phyloP scores from a whole-genome alignment of 2,888 invertebrate species.

The Netelia fuscicornis region DNA sequence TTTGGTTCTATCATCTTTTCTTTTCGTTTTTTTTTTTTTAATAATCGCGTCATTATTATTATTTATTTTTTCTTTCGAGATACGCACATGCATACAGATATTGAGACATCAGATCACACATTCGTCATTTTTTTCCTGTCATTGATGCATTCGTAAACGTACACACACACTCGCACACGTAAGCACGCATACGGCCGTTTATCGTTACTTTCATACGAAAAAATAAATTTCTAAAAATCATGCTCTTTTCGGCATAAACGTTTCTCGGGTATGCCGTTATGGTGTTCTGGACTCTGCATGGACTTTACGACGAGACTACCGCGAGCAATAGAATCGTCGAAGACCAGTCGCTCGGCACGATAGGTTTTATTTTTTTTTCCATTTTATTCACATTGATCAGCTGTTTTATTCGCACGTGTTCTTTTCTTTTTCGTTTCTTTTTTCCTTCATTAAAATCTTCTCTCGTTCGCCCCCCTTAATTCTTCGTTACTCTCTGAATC shows the following conservation, averaged over 20 bases:
- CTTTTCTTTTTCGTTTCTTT: slow-evolving; percentile 11
- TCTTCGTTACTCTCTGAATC: slow-evolving; percentile 16
- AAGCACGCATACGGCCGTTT: neutral
- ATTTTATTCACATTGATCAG: slow-evolving; percentile 6
- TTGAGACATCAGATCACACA: neutral
- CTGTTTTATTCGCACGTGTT: slow-evolving; percentile 10
- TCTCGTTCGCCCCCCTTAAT: neutral
- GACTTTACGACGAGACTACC: slow-evolving; percentile 38
- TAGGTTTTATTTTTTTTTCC: slow-evolving; percentile 12
- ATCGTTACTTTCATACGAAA: slow-evolving; percentile 55
- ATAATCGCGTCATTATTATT: slow-evolving; percentile 2
- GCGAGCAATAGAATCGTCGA: slow-evolving; percentile 37
- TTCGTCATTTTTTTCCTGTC: neutral
- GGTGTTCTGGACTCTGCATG: slow-evolving; percentile 35
- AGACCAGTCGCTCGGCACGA: slow-evolving; percentile 48
- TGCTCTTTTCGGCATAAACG: slow-evolving; percentile 5
- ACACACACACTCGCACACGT: neutral
- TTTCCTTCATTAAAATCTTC: slow-evolving; percentile 1
- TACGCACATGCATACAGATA: slow-evolving; percentile 16
- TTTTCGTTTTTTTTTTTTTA: slow-evolving; percentile 38
- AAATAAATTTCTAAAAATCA: slow-evolving; percentile 44
- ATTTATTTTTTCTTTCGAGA: slow-evolving; percentile 12
- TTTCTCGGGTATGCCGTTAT: slow-evolving; percentile 32
- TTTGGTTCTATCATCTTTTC: slow-evolving; percentile 33
- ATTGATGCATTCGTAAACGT: slow-evolving; percentile 27